Percentiles rank a stretch among this genome's conserved stretches.
phyloP scores from a whole-genome alignment of 2,888 invertebrate genomes.

The Helicoverpa assulta region DNA sequence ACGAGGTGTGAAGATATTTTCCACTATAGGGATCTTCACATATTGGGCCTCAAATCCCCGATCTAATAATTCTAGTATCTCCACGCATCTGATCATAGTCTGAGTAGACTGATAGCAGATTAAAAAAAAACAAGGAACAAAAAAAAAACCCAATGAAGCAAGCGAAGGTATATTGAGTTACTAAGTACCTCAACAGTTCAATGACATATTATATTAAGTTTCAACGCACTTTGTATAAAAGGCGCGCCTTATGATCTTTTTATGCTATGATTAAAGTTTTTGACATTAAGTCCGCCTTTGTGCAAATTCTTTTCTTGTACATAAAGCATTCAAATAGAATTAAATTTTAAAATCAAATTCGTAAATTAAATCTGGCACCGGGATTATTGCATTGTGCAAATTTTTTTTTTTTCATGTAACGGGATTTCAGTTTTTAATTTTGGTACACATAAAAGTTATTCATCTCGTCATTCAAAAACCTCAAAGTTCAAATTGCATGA shows the following conservation, averaged over 20 bases:
- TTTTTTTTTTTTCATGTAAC: neutral
- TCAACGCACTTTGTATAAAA: constrained; percentile 30
- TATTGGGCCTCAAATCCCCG: neutral
- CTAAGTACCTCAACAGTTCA: no score
- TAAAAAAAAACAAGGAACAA: no score
- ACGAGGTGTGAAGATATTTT: constrained; percentile 15
- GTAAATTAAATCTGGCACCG: neutral
- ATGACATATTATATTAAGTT: constrained; percentile 3
- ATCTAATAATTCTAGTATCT: no score
- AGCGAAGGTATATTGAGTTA: neutral
- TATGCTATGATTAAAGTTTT: constrained; percentile 5
- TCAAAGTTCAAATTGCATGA: neutral
- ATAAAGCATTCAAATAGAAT: constrained; percentile 2
- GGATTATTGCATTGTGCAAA: constrained; percentile 5
- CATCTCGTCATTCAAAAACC: no score
- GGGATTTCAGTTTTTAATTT: neutral
- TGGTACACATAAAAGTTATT: no score
- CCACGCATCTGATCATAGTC: no score
- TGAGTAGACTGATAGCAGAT: no score
- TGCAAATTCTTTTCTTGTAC: constrained; percentile 2
- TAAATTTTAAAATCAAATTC: constrained; percentile 1
- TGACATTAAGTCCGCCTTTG: neutral
- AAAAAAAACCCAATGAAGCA: neutral
- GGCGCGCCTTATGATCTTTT: constrained; percentile 22
- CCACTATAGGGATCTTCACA: constrained; percentile 7